phyloP scores from a whole-genome alignment of 2,888 invertebrate species.

The Augiades crinisus region DNA sequence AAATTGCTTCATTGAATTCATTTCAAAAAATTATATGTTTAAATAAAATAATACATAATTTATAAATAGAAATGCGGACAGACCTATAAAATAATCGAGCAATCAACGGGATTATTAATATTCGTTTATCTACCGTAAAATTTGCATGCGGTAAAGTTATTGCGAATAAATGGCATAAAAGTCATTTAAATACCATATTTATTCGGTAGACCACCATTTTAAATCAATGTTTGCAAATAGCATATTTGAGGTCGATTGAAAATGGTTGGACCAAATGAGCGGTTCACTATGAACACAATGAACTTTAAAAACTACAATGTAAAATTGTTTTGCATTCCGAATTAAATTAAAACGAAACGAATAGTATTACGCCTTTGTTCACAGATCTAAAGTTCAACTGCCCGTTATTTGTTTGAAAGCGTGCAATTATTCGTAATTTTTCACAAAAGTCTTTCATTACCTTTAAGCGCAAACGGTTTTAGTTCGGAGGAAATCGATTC shows the following conservation, averaged over 20 bases:
- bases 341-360: background rate
- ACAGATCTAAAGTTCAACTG: background rate
- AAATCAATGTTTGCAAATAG: background rate
- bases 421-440: constrained; percentile 16
- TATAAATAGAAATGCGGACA: too few species aligned
- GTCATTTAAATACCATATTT: constrained; percentile 3
- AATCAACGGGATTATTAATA: too few species aligned
- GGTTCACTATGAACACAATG: background rate
- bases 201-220: constrained; percentile 1
- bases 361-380: background rate
- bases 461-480: constrained; percentile 1
- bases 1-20: too few species aligned
- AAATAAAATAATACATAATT: too few species aligned
- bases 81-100: too few species aligned
- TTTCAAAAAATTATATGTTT: too few species aligned
- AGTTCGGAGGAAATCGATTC: constrained; percentile 27
- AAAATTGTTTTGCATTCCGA: background rate
- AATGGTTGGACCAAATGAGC: constrained; percentile 4
- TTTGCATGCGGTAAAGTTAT: background rate
- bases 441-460: constrained; percentile 17
- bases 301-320: background rate
- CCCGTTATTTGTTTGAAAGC: constrained; percentile 3
- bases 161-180: constrained; percentile 8
- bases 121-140: background rate
- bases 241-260: constrained; percentile 10